Evolutionary conservation across 2,113 vertebrate genomes (phyloP).

Genomic region (Orthonyx spaldingii): DNA sequence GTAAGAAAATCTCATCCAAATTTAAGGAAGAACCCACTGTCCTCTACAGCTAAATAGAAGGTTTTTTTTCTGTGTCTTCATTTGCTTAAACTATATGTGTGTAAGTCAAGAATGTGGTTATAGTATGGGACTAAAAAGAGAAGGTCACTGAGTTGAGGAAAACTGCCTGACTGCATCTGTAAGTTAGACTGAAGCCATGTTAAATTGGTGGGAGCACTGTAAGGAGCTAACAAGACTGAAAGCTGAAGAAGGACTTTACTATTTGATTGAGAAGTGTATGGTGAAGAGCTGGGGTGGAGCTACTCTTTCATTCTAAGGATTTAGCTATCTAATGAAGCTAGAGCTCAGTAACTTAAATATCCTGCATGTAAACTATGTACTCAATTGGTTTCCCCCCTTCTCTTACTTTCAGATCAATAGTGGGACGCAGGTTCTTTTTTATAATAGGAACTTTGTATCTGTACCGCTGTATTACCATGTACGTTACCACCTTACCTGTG

Average conservation of each 20-base stretch:
- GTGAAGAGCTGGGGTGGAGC: background rate
- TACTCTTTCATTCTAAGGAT: background rate
- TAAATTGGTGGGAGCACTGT: background rate
- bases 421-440: conserved; percentile 92
- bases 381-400: background rate
- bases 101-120: background rate
- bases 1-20: background rate
- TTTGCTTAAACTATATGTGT: background rate
- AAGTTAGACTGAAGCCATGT: fast-evolving
- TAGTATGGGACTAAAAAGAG: background rate
- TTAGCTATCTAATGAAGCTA: background rate
- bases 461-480: conserved; percentile 96
- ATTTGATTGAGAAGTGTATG: background rate
- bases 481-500: conserved; percentile 93
- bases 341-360: fast-evolving
- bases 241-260: background rate
- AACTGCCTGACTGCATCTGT: background rate
- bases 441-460: conserved; percentile 93
- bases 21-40: background rate
- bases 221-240: background rate
- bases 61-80: background rate
- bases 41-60: background rate
- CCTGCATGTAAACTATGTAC: background rate
- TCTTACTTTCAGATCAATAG: conserved; percentile 82
- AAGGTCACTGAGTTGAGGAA: background rate